These are phyloP conservation scores for Egretta garzetta DNA, from an alignment of 2,113 vertebrate species.

Conservation along the genomic window DNA sequence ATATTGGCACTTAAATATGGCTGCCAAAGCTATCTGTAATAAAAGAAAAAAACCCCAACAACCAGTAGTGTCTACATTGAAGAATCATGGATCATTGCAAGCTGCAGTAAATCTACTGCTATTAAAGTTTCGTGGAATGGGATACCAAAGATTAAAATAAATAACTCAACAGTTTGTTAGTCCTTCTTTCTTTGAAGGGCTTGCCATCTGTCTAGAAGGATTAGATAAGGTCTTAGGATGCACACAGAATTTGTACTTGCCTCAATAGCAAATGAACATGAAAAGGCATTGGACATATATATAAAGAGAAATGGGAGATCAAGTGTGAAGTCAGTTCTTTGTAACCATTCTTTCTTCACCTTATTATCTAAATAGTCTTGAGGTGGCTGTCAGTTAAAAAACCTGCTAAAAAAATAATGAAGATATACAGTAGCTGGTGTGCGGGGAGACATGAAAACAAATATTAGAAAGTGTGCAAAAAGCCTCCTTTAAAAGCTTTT, in stretches of 20 bases:
- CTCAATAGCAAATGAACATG: background rate
- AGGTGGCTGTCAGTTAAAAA: slow-evolving; percentile 10
- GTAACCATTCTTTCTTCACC: background rate
- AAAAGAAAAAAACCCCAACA: background rate
- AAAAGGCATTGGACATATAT: background rate
- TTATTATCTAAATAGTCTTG: background rate
- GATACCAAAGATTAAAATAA: background rate
- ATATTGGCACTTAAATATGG: background rate
- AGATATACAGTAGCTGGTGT: background rate
- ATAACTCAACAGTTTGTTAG: background rate
- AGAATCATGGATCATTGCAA: background rate
- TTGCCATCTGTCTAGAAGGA: background rate
- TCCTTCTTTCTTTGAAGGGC: background rate
- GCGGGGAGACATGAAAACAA: slow-evolving; percentile 32
- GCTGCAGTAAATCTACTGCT: background rate
- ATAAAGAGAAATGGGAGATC: background rate
- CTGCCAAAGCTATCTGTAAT: background rate
- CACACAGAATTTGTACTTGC: background rate
- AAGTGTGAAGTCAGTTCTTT: background rate
- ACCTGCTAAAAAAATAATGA: background rate
- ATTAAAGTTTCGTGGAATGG: background rate
- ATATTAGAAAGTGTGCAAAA: slow-evolving; percentile 46
- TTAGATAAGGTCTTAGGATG: background rate
- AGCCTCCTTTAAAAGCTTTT: slow-evolving; percentile 60
- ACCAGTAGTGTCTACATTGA: background rate